phyloP scores from a whole-genome alignment of 2,888 invertebrate species.

The Drosophila macrospina region DNA sequence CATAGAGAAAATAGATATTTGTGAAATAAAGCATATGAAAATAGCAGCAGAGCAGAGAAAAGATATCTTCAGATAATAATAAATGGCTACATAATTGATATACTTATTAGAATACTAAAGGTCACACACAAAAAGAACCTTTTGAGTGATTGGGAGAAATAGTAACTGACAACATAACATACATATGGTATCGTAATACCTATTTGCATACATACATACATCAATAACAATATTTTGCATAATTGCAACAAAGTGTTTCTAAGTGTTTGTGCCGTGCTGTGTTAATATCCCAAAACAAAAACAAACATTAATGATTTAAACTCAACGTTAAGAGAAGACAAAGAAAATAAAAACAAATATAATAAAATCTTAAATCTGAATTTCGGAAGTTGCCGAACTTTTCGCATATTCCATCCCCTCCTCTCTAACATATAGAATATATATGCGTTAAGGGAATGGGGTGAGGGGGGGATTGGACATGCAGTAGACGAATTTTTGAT shows the following conservation, averaged over 20 bases:
- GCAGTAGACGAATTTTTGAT: constrained; percentile 22
- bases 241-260: constrained; percentile 57
- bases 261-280: constrained; percentile 61
- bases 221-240: constrained; percentile 45
- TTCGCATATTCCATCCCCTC: constrained; percentile 8
- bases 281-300: constrained; percentile 26
- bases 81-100: constrained; percentile 10
- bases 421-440: neutral
- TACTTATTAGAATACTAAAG: constrained; percentile 5
- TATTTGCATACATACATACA: constrained; percentile 11
- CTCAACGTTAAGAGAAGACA: constrained; percentile 2
- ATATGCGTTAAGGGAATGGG: constrained; percentile 3
- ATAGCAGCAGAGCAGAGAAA: neutral
- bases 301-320: neutral
- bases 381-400: constrained; percentile 21
- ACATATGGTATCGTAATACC: too few species aligned
- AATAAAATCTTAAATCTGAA: constrained; percentile 13
- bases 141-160: constrained; percentile 13
- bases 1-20: neutral
- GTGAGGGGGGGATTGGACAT: constrained; percentile 17
- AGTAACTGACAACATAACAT: constrained; percentile 17
- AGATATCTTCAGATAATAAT: neutral
- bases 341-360: neutral
- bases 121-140: neutral
- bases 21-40: neutral